Conservation (phyloP, 2,797 vertebrate genomes). For the Tapera naevia region DNA sequence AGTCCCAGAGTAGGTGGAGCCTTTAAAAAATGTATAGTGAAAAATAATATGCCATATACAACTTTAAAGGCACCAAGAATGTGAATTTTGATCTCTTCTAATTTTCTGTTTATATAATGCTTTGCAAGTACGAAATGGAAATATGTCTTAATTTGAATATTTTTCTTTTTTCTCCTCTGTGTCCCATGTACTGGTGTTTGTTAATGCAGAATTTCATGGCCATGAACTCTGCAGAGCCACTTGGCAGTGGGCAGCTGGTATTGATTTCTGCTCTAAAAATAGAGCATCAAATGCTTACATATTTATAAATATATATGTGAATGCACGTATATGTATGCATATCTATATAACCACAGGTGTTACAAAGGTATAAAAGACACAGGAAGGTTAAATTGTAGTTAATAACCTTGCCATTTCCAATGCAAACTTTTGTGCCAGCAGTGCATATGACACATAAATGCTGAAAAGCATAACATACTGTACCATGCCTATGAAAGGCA, state of each 20-base stretch:
- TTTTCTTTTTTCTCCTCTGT: background rate
- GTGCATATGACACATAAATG: background rate
- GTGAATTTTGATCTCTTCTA: background rate
- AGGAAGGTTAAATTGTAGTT: background rate
- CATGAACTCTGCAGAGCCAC: background rate
- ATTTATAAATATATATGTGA: background rate
- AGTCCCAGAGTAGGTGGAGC: slow-evolving; percentile 27
- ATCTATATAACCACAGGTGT: background rate
- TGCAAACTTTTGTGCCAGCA: background rate
- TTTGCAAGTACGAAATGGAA: background rate
- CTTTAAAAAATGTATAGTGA: slow-evolving; percentile 33
- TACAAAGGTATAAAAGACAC: background rate
- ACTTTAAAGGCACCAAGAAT: background rate
- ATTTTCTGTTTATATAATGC: background rate
- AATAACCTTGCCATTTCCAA: background rate
- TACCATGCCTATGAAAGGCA: background rate
- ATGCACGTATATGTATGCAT: background rate
- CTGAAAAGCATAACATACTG: background rate
- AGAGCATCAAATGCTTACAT: background rate
- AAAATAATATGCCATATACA: background rate
- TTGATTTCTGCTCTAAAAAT: slow-evolving; percentile 50
- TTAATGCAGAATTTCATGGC: background rate
- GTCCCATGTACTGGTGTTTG: background rate
- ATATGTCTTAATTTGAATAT: background rate
- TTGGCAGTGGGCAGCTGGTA: background rate